Evolutionary conservation across 2,113 vertebrate genomes (phyloP), one percentile per base, ranked within the genome.

Genomic region (Zapornia atra): DNA sequence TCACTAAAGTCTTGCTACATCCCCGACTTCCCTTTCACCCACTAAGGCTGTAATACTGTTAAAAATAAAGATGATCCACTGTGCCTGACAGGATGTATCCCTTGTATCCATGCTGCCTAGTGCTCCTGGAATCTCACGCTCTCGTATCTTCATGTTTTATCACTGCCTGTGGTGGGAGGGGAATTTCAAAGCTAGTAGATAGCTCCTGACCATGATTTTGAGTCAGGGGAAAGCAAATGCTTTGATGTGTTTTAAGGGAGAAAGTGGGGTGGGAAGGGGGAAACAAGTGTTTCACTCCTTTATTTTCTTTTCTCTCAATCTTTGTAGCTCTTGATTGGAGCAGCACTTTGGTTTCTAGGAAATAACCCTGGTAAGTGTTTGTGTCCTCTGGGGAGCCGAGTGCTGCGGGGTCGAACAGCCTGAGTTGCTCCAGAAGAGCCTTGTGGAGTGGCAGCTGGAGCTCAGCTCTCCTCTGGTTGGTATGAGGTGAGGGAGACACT

Each of bases 41-140:
- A 87, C 86, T 94, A 77, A 40, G 0, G 1, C 81, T 89, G 86
- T 94, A 92, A 91, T 95, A 59, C 86, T 95, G 92, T 97, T 96
- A 96, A 96, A 96, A 96, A 96, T 96, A 96, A 95, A 96, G 57
- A 89, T 91, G 94, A 97, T 94, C 92, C 92, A 63, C 53, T 92
- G 60, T 91, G 91, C 92, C 81, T 94, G 73, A 91, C 84, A 91
- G 92, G 96, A 94, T 94, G 70, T 79, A 54, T 87, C 63, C 63
- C 85, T 57, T 95, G 84, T 97, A 96, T 96, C 93, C 59, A 77
- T 84, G 61, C 82, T 86, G 72, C 86, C 72, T 57, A 20, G 88
- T 53, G 72, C 86, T 94, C 50, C 22, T 80, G 83, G 86, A 86
- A 87, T 89, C 83, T 94, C 70, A 42, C 6, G 1, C 69, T 81